phyloP scores from a whole-genome alignment of 2,797 vertebrate species.

The Philypnodon macrostomus region DNA sequence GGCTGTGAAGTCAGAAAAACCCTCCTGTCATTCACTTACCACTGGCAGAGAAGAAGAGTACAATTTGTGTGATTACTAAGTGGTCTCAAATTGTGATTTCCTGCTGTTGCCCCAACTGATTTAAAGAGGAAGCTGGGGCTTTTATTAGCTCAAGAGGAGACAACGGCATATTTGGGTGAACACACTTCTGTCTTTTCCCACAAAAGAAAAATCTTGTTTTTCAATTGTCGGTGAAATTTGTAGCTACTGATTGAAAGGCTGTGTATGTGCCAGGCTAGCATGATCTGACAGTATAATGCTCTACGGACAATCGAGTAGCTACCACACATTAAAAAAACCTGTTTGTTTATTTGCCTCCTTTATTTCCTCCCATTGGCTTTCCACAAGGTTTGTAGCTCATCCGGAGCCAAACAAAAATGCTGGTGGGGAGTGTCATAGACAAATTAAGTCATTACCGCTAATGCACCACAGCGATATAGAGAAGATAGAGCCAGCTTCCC shows the following conservation, averaged over 20 bases:
- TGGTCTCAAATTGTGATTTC: conserved; percentile 65
- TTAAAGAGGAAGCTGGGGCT: conserved; percentile 44
- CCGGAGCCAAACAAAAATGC: conserved; percentile 50
- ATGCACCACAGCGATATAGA: conserved; percentile 64
- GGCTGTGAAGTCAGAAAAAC: conserved; percentile 11
- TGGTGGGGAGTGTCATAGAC: conserved; percentile 63
- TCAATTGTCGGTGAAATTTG: conserved; percentile 2
- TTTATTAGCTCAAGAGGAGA: conserved; percentile 37
- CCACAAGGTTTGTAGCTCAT: conserved; percentile 57
- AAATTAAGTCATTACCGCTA: conserved; percentile 75
- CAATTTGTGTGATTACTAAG: conserved; percentile 72
- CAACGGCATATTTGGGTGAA: conserved; percentile 17
- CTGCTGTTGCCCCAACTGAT: conserved; percentile 58
- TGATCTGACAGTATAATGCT: background rate
- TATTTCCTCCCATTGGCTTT: conserved; percentile 40
- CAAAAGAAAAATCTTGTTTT: conserved; percentile 13
- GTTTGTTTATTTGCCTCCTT: conserved; percentile 38
- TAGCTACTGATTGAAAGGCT: conserved; percentile 2
- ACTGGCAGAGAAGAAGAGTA: conserved; percentile 31
- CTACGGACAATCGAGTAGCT: conserved; percentile 14
- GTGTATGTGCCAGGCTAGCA: background rate
- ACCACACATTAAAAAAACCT: conserved; percentile 13
- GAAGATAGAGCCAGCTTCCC: conserved; percentile 52
- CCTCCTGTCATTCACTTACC: conserved; percentile 8
- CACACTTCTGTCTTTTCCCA: conserved; percentile 23